phyloP scores from a whole-genome alignment of 2,797 vertebrate species.

The Rhabdomys pumilio region DNA sequence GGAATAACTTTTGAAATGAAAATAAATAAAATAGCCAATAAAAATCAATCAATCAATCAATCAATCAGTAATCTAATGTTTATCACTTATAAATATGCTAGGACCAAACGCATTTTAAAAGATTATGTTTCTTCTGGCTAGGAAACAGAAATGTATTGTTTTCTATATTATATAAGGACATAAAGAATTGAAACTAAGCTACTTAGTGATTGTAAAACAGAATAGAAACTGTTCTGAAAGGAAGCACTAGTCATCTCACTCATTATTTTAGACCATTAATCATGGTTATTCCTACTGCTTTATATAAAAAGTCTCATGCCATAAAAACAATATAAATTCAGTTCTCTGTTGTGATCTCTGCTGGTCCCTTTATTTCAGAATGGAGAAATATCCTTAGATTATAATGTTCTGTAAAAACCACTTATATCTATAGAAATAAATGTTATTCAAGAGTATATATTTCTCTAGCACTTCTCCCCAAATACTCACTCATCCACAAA shows the following conservation, averaged over 20 bases:
- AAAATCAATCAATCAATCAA: neutral
- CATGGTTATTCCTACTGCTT: constrained; percentile 44
- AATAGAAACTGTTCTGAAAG: constrained; percentile 39
- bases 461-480: neutral
- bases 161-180: constrained; percentile 66
- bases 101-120: constrained; percentile 46
- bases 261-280: constrained; percentile 57
- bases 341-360: neutral
- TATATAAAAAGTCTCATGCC: neutral
- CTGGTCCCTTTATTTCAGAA: neutral
- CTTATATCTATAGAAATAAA: neutral
- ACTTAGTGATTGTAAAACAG: constrained; percentile 48
- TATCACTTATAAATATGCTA: constrained; percentile 38
- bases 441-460: neutral
- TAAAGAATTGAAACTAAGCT: constrained; percentile 51
- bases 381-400: constrained; percentile 35
- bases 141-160: constrained; percentile 43
- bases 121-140: neutral
- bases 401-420: neutral
- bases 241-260: constrained; percentile 49
- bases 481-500: neutral
- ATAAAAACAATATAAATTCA: constrained; percentile 46
- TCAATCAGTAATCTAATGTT: constrained; percentile 11
- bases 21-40: too few relatives aligned
- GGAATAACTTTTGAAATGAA: too few relatives aligned